These are phyloP conservation scores for Zaprionus ornatus DNA, from an alignment of 1,140 invertebrate genomes.

Conservation along the genomic window DNA sequence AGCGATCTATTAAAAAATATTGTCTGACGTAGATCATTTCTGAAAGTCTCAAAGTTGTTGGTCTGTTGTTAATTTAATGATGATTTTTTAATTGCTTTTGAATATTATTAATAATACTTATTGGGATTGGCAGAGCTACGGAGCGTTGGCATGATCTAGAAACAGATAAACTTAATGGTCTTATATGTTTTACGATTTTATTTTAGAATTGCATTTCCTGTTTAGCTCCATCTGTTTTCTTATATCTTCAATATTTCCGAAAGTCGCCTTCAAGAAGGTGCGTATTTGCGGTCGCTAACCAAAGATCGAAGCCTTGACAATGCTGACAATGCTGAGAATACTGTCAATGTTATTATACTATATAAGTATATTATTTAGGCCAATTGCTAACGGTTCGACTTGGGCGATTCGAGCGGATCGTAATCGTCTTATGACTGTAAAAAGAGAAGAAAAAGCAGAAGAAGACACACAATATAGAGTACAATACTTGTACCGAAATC, in stretches of 20 bases:
- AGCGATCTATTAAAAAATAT: too few relatives aligned
- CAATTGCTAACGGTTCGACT: constrained; percentile 30
- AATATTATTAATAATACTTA: background rate
- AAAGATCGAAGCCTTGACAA: constrained; percentile 6
- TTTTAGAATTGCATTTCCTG: too few relatives aligned
- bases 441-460: background rate
- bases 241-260: background rate
- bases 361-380: constrained; percentile 24
- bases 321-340: constrained; percentile 25
- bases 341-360: constrained; percentile 1
- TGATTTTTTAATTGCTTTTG: background rate
- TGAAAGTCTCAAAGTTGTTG: background rate
- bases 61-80: background rate
- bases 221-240: background rate
- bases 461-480: background rate
- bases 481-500: background rate
- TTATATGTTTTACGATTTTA: too few relatives aligned
- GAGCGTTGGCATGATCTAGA: background rate
- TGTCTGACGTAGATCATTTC: background rate
- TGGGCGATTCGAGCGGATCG: constrained; percentile 22
- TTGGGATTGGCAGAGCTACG: background rate
- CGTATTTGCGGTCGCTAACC: background rate
- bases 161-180: background rate
- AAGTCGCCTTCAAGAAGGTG: background rate
- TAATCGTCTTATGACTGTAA: constrained; percentile 28